A percentile compares a stretch with the other conserved stretches of the same genome.
Evolutionary conservation across 2,113 vertebrate genomes (phyloP).

Genomic region (Sebastes schlegelii): DNA sequence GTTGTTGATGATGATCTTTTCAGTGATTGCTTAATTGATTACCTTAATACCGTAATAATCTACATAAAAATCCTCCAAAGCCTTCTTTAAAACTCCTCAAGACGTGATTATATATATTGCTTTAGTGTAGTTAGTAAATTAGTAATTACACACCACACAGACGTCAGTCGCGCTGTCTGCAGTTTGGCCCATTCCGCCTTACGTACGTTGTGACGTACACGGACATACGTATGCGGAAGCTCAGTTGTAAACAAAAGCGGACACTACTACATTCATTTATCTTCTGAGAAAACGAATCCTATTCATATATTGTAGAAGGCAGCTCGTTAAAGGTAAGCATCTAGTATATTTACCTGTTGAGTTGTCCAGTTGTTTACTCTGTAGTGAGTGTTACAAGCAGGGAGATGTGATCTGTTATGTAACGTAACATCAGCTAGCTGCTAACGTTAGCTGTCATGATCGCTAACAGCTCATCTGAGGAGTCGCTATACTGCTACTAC

Average conservation of each 20-base stretch:
- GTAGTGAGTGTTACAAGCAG: neutral
- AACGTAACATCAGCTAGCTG: neutral
- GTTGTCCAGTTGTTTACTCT: rapidly evolving
- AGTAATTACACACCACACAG: too few species aligned
- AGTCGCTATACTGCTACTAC: too few species aligned
- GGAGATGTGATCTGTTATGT: conserved; percentile 39
- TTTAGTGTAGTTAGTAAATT: neutral
- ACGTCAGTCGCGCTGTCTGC: neutral
- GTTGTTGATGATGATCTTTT: neutral
- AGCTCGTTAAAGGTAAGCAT: conserved; percentile 42
- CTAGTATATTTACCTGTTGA: too few species aligned
- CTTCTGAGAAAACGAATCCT: neutral
- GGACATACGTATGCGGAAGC: conserved; percentile 56
- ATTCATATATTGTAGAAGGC: neutral
- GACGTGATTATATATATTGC: neutral
- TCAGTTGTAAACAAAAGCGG: conserved; percentile 76
- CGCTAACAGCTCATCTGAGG: too few species aligned
- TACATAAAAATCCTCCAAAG: neutral
- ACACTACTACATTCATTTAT: conserved; percentile 16
- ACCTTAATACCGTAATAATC: too few species aligned
- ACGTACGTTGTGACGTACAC: conserved; percentile 51
- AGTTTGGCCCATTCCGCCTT: conserved; percentile 29
- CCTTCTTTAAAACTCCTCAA: neutral
- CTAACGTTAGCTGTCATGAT: neutral
- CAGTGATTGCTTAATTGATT: neutral